A percentile compares a stretch with the other conserved stretches of the same genome.
Evolutionary conservation across 2,113 vertebrate genomes (phyloP).

Genomic region (Phalacrocorax brasilianus): DNA sequence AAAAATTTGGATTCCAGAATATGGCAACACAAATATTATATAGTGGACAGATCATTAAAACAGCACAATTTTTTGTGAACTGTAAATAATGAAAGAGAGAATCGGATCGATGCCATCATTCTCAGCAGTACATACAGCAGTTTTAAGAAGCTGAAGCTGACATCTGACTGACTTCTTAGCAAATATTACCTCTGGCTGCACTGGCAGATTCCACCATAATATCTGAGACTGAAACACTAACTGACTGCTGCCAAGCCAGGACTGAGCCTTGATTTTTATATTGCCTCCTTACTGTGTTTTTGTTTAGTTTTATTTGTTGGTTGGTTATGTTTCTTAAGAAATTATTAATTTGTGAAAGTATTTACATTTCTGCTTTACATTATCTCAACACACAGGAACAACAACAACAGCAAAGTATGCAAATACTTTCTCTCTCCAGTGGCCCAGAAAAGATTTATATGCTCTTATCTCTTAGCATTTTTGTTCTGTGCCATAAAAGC

Average conservation of each 20-base stretch:
- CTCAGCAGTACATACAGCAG: neutral
- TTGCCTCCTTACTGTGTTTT: neutral
- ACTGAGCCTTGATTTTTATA: neutral
- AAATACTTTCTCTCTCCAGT: neutral
- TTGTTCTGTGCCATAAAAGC: neutral
- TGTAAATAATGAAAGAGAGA: constrained; percentile 9
- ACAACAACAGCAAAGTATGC: neutral
- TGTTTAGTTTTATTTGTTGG: neutral
- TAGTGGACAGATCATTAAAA: neutral
- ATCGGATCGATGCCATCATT: neutral
- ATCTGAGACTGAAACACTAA: constrained; percentile 25
- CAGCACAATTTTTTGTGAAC: neutral
- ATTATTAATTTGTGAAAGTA: neutral
- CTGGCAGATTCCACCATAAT: constrained; percentile 1
- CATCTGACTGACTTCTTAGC: constrained; percentile 46
- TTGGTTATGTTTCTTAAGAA: neutral
- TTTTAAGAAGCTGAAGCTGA: constrained; percentile 42
- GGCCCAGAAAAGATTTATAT: neutral
- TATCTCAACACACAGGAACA: neutral
- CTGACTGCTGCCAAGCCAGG: constrained; percentile 39
- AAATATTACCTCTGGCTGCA: constrained; percentile 56
- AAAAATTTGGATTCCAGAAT: neutral
- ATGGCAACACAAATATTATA: neutral
- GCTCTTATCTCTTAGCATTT: neutral
- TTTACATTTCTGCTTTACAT: neutral